These are phyloP conservation scores for Sarcophaga peregrina DNA, from an alignment of 1,140 invertebrate genomes.

Conservation along the genomic window DNA sequence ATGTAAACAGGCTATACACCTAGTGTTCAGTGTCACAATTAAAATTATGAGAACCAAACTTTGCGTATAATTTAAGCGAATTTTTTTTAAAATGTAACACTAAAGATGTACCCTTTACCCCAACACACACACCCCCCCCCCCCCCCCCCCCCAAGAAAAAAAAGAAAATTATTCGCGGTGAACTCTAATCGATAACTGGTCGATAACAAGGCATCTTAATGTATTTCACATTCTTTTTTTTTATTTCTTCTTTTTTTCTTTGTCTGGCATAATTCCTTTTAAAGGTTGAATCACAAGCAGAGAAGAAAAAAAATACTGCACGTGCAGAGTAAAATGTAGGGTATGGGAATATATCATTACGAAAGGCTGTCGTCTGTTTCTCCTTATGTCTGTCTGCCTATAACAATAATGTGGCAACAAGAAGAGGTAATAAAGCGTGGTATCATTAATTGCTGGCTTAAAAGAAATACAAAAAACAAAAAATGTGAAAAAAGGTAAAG, in stretches of 20 bases:
- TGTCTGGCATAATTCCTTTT: conserved; percentile 16
- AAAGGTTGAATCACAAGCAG: background rate
- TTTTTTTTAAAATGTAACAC: too few relatives aligned
- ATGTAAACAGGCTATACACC: too few relatives aligned
- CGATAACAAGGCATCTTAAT: background rate
- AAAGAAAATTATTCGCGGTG: background rate
- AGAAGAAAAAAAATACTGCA: conserved; percentile 6
- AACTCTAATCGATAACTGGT: background rate
- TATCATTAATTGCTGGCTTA: background rate
- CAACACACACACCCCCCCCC: too few relatives aligned
- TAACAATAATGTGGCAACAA: background rate
- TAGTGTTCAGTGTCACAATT: too few relatives aligned
- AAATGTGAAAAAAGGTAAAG: too few relatives aligned
- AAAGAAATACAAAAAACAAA: too few relatives aligned
- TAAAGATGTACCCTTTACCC: too few relatives aligned
- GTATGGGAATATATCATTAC: conserved; percentile 13
- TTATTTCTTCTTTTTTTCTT: background rate
- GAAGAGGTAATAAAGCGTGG: background rate
- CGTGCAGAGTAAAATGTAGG: background rate
- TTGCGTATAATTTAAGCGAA: too few relatives aligned
- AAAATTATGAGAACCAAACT: too few relatives aligned
- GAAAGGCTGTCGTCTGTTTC: background rate
- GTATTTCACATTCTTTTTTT: background rate
- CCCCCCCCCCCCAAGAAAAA: too few relatives aligned
- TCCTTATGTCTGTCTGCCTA: too few relatives aligned